These are phyloP conservation scores for Cephus pulcher DNA, from an alignment of 2,888 invertebrate genomes.

Conservation along the genomic window DNA sequence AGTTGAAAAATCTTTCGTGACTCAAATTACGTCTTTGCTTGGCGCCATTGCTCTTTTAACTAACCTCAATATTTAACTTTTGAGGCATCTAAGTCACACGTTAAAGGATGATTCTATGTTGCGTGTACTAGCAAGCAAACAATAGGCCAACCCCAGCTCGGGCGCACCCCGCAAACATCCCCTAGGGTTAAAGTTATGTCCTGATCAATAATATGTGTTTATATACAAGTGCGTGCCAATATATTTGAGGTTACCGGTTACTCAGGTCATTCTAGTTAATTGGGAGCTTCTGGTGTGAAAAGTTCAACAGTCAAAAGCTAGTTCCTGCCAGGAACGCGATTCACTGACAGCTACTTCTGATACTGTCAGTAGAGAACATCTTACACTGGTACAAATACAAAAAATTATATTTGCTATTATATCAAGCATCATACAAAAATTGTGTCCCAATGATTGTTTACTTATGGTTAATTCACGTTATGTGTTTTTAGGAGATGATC, in stretches of 20 bases:
- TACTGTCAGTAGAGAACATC: neutral
- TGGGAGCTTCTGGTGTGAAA: constrained; percentile 45
- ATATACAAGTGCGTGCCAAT: constrained; percentile 38
- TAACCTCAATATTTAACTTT: constrained; percentile 5
- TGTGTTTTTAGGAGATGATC: too few relatives aligned
- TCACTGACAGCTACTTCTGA: neutral
- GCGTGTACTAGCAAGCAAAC: constrained; percentile 58
- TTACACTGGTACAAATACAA: neutral
- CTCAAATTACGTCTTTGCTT: neutral
- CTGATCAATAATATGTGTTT: constrained; percentile 38
- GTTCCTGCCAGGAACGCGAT: constrained; percentile 1
- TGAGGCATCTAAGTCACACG: constrained; percentile 47
- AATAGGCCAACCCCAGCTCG: constrained; percentile 47
- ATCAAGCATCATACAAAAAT: neutral
- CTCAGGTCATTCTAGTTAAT: constrained; percentile 46
- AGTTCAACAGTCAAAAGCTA: constrained; percentile 37
- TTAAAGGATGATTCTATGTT: constrained; percentile 56
- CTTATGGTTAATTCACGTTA: too few relatives aligned
- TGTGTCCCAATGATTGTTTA: neutral
- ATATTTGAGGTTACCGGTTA: constrained; percentile 35
- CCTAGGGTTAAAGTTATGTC: constrained; percentile 46
- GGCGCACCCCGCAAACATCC: constrained; percentile 54
- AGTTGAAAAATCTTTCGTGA: neutral
- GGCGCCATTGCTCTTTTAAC: neutral
- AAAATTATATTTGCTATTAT: neutral